These are phyloP conservation scores for Catostomus latipinnis DNA, from an alignment of 2,797 vertebrate species.

Conservation along the genomic window DNA sequence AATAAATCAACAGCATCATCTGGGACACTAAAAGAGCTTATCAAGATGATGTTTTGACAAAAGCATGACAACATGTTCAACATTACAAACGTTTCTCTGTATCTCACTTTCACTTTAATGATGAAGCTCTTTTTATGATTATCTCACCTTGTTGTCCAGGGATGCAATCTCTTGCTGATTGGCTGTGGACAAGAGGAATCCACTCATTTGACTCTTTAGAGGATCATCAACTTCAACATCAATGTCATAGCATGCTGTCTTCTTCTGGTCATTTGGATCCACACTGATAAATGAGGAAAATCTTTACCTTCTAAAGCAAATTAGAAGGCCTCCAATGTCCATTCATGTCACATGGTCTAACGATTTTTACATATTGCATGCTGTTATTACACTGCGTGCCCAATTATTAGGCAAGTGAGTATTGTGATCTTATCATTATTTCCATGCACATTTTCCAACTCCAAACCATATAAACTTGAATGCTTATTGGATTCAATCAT, in stretches of 20 bases:
- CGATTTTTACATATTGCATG: background rate
- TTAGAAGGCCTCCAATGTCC: background rate
- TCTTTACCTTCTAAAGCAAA: background rate
- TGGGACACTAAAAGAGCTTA: no score
- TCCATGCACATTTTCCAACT: no score
- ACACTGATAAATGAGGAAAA: slow-evolving; percentile 77
- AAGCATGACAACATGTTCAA: no score
- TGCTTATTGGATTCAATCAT: no score
- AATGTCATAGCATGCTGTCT: slow-evolving; percentile 98
- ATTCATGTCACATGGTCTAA: background rate
- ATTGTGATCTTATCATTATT: no score
- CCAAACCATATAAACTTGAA: no score
- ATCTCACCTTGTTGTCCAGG: slow-evolving; percentile 93
- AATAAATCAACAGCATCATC: background rate
- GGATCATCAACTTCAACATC: slow-evolving; percentile 98
- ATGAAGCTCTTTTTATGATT: background rate
- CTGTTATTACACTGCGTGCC: background rate
- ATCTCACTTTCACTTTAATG: background rate
- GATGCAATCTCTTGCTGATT: slow-evolving; percentile 98
- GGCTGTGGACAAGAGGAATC: slow-evolving; percentile 96
- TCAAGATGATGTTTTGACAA: no score
- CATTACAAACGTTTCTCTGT: background rate
- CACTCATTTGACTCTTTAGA: slow-evolving; percentile 97
- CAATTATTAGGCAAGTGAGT: no score
- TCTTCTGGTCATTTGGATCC: slow-evolving; percentile 98